A percentile compares a stretch with the other conserved stretches of the same genome.
Conservation (phyloP, 1,140 invertebrate species). For the Radopholus similis region DNA sequence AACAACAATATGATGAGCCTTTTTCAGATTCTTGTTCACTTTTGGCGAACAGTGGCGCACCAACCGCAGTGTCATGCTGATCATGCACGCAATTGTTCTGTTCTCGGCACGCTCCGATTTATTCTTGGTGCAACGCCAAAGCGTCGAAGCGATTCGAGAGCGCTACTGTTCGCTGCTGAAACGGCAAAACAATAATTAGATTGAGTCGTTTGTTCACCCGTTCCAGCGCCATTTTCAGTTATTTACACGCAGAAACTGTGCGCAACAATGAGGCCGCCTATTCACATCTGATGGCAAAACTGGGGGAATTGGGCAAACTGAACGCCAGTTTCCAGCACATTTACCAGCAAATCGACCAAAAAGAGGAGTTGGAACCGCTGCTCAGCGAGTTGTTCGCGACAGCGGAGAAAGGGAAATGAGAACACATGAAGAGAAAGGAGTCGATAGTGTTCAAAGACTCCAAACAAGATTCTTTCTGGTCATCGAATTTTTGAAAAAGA, state of each 20-base stretch:
- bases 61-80: not conserved
- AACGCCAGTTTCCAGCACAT: not conserved
- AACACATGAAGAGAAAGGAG: no score
- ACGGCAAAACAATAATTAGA: no score
- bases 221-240: not conserved
- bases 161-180: not conserved
- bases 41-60: constrained; percentile 7
- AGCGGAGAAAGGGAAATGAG: no score
- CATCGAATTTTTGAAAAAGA: no score
- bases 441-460: no score
- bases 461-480: no score
- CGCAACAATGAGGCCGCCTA: not conserved
- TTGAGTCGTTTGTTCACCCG: not conserved
- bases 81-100: not conserved
- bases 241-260: not conserved
- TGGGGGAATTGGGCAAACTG: not conserved
- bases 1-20: no score
- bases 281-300: constrained; percentile 1
- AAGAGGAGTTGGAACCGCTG: constrained; percentile 1
- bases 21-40: not conserved
- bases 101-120: not conserved
- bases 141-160: not conserved
- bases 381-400: constrained; percentile 2
- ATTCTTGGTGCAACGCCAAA: not conserved
- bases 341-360: not conserved